Evolutionary conservation across 2,113 vertebrate genomes (phyloP), one percentile per base, ranked within the genome.

Genomic region (Arothron firmamentum): DNA sequence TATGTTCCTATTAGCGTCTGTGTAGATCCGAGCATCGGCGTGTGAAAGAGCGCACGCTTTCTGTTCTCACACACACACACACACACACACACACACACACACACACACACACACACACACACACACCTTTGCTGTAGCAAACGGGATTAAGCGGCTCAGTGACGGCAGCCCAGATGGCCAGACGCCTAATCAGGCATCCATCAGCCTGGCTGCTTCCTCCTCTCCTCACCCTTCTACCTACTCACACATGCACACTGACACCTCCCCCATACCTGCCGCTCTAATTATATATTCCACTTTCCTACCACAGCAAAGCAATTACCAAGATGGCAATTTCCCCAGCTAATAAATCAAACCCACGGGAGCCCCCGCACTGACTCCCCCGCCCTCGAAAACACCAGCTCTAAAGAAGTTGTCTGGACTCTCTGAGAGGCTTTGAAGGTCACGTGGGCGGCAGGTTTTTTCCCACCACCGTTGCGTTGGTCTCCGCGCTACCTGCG

Each of bases 101-200:
- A 34, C 11, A n/a, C 41, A 52, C 64, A 51, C 50, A 34, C 11
- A n/a, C 41, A 52, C 64, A 38, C 9, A 50, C 25, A 51, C 50
- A 34, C 11, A n/a, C 41, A 52, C 64, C 38, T 64, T 56, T 70
- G 70, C 75, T 75, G 64, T 60, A 63, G 54, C 80, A 80, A 89
- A 85, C 84, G 70, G 77, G 74, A 87, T 84, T 84, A 86, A 77
- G 79, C 55, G 60, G 77, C 86, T 83, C 56, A 20, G 70, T 85
- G 83, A 86, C 85, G 87, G 75, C 78, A 46, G 82, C 79, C 86
- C 88, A 89, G 88, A 89, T 89, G 88, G 88, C 80, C 82, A 87
- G 85, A 80, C 76, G 78, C 71, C 63, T 81, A 88, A 85, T 83
- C 80, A 79, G 75, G 79, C 78, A 76, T 83, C 81, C 71, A 86